Conservation (phyloP, 2,797 vertebrate genomes). For the Oreortyx pictus region DNA sequence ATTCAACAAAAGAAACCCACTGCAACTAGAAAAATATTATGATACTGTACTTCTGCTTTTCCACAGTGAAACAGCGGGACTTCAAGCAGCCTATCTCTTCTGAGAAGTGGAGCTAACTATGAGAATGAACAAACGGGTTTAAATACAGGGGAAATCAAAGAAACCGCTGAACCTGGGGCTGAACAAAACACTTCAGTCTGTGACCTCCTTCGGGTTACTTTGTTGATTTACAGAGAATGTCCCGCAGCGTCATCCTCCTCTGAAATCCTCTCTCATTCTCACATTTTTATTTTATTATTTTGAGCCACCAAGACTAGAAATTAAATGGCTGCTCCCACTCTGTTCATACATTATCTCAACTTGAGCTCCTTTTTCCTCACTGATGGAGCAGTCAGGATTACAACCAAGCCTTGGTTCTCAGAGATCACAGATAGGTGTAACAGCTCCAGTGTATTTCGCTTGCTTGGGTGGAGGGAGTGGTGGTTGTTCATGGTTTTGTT, state of each 20-base stretch:
- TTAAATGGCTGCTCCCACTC: neutral
- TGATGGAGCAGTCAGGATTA: neutral
- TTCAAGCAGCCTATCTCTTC: neutral
- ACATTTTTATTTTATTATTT: neutral
- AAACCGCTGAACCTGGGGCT: neutral
- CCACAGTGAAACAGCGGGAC: neutral
- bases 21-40: neutral
- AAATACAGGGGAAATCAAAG: constrained; percentile 47
- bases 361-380: neutral
- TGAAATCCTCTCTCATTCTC: neutral
- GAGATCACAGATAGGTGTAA: rapidly evolving
- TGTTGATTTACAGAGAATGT: constrained; percentile 7
- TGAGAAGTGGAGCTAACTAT: neutral
- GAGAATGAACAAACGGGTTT: neutral
- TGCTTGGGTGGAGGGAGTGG: neutral
- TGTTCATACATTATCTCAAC: neutral
- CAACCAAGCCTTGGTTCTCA: neutral
- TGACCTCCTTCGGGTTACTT: neutral
- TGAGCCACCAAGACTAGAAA: neutral
- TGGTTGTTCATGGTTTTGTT: neutral
- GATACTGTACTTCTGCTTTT: neutral
- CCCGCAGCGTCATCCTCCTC: neutral
- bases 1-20: neutral
- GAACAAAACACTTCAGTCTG: constrained; percentile 21
- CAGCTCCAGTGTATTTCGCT: neutral